These are phyloP conservation scores for Anomalospiza imberbis DNA, from an alignment of 2,797 vertebrate species.

Conservation along the genomic window DNA sequence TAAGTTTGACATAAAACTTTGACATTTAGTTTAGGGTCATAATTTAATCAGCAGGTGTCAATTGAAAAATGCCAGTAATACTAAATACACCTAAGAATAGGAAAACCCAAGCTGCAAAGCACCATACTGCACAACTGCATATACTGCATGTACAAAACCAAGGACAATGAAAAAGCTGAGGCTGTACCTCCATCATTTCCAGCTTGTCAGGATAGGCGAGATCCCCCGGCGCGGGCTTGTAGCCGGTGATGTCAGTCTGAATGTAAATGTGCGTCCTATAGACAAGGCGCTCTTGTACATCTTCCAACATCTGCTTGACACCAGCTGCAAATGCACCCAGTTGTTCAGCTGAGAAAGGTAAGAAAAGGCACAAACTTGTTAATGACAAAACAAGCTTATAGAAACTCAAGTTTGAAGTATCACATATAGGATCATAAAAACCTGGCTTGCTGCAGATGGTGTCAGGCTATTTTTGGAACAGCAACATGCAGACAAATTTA, in stretches of 20 bases:
- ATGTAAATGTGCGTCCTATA: conserved; percentile 98
- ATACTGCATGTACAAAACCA: not conserved
- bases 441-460: not conserved
- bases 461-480: not conserved
- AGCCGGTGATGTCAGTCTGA: conserved; percentile 93
- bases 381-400: not conserved
- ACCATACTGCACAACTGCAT: not conserved
- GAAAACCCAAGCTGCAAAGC: not conserved
- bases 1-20: not conserved
- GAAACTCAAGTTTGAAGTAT: not conserved
- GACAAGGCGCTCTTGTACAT: conserved; percentile 95
- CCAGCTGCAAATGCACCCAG: conserved; percentile 90
- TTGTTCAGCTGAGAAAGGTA: conserved; percentile 77
- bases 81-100: not conserved
- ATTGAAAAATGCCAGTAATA: not conserved
- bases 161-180: not conserved
- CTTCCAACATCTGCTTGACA: conserved; percentile 97
- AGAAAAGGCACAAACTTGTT: not conserved
- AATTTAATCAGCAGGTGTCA: not conserved
- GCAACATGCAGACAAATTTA: accelerated
- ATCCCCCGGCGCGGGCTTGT: conserved; percentile 93
- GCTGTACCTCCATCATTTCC: conserved; percentile 95
- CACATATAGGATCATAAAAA: not conserved
- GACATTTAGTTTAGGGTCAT: not conserved
- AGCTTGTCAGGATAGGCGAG: conserved; percentile 97